Evolutionary conservation across 1,140 invertebrate genomes (phyloP), one percentile per base, ranked within the genome.

Genomic region (Gonioctena quinquepunctata): DNA sequence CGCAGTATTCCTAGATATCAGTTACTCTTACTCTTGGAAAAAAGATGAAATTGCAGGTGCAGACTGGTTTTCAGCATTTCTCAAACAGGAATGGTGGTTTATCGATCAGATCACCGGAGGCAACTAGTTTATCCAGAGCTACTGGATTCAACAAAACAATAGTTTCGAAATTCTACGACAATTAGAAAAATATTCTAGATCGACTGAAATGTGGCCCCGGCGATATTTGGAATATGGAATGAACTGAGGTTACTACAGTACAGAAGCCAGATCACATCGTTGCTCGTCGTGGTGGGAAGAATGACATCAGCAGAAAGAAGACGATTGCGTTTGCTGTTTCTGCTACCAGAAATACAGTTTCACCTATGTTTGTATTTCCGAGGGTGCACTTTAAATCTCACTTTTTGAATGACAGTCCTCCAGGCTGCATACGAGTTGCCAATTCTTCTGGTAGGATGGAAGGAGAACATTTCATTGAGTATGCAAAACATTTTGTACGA

Each of bases 61-160:
- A 70, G 82, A 85, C 74, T 86, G 85, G 85, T 82, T 86, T 69
- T 57, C 63, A 11, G 61, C 63, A n/a, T 86, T 86, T 73, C 77
- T 86, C n/a, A 71, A 82, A 80, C 66, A 72, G 84, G 70, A 81
- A 86, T 66, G 77, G 78, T 27, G 59, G 66, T 59, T 66, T 87
- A 8, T 84, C 83, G 21, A 56, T 85, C n/a, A 73, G 82, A 21
- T 77, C 59, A 68, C 82, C 83, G 60, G 78, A 85, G 69, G 79
- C 81, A 69, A 84, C 84, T 8, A 85, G 84, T 57, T 70, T 85
- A n/a, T 76, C 82, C 21, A 78, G 84, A 72, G 82, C 82, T 13
- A 84, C 83, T 7, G 83, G 79, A 62, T 86, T 86, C 68, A 87
- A 87, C 73, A 78, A 68, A 72, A 75, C 8, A 63, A 86, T 84